Evolutionary conservation across 2,888 invertebrate genomes (phyloP).

Genomic region (Cataglyphis altisquamis): DNA sequence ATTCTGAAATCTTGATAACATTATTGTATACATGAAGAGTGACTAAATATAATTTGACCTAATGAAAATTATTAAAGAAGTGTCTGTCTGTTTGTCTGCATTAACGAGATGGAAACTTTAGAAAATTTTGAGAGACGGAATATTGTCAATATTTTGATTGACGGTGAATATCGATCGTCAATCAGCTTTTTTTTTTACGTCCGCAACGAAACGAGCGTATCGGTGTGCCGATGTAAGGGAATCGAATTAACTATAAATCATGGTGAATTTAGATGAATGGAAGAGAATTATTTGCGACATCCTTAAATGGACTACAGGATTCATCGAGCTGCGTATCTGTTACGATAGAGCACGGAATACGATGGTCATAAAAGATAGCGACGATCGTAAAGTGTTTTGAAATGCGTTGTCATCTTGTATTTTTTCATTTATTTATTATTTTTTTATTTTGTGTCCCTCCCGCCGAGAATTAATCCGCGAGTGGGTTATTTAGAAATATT

Average conservation of each 20-base stretch:
- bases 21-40: background rate
- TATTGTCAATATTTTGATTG: conserved; percentile 8
- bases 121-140: background rate
- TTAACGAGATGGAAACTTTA: background rate
- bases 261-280: conserved; percentile 65
- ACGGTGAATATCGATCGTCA: conserved; percentile 35
- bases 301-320: conserved; percentile 62
- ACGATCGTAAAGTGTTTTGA: conserved; percentile 64
- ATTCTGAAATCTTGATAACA: background rate
- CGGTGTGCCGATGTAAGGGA: conserved; percentile 28
- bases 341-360: conserved; percentile 68
- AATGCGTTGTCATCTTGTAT: conserved; percentile 31
- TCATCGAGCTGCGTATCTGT: conserved; percentile 63
- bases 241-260: conserved; percentile 71
- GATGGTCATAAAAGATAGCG: conserved; percentile 71
- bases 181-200: background rate
- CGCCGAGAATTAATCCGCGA: conserved; percentile 9
- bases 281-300: conserved; percentile 65
- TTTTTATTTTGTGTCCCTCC: background rate
- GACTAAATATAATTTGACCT: background rate
- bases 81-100: background rate
- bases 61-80: background rate
- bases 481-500: conserved; percentile 1
- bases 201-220: conserved; percentile 44
- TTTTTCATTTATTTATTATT: background rate